A percentile compares a stretch with the other conserved stretches of the same genome.
phyloP scores from a whole-genome alignment of 2,797 vertebrate genomes.

The Sebastes vulpes region DNA sequence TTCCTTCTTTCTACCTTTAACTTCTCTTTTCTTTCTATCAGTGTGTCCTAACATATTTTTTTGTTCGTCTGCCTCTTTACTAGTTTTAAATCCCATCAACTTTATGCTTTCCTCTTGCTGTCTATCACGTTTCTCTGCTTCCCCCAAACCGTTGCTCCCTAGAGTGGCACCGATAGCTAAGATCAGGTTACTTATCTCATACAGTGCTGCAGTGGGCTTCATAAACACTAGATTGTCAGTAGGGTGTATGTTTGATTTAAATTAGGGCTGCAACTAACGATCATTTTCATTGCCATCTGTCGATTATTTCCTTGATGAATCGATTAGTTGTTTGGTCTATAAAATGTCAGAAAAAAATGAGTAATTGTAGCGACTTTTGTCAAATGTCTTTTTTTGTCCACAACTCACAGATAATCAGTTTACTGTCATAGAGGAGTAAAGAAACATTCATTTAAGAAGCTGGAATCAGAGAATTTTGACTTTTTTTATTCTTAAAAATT shows the following conservation, averaged over 20 bases:
- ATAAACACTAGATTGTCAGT: background rate
- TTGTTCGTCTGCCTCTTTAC: background rate
- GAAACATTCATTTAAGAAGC: too few species aligned
- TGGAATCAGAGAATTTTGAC: too few species aligned
- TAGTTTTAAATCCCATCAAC: conserved; percentile 26
- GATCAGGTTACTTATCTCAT: conserved; percentile 77
- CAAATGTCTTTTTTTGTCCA: too few species aligned
- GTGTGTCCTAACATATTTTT: background rate
- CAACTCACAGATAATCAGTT: too few species aligned
- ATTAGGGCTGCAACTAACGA: too few species aligned
- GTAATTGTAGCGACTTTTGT: too few species aligned
- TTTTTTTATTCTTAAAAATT: too few species aligned
- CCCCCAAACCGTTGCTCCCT: conserved; percentile 33
- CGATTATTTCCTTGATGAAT: too few species aligned
- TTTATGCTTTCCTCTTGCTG: conserved; percentile 13
- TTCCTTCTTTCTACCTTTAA: background rate
- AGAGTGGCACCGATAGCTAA: conserved; percentile 49
- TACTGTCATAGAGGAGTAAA: too few species aligned
- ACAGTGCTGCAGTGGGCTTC: conserved; percentile 30
- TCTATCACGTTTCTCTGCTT: conserved; percentile 1
- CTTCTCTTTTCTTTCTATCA: background rate
- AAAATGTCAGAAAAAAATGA: too few species aligned
- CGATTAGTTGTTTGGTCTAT: too few species aligned
- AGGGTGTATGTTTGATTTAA: background rate
- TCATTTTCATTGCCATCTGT: too few species aligned